Evolutionary conservation across 2,888 invertebrate genomes (phyloP).

Genomic region (Oeneis ivallda): DNA sequence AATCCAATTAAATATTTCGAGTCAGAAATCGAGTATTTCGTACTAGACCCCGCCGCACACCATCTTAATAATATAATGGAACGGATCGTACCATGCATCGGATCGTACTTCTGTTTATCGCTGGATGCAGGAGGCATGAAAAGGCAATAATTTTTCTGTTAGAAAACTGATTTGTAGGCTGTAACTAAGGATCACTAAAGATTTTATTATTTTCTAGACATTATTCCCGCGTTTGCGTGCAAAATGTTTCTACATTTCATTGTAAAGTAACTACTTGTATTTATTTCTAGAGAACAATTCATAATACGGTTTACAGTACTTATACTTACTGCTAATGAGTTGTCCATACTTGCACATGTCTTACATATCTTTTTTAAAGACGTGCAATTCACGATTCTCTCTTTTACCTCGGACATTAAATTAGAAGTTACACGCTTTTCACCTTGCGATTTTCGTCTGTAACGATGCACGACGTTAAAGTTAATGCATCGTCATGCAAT

Average conservation of each 20-base stretch:
- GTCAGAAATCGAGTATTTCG: too few species aligned
- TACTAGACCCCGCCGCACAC: too few species aligned
- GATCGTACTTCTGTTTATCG: too few species aligned
- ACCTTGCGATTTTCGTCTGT: background rate
- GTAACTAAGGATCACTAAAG: too few species aligned
- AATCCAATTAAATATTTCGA: too few species aligned
- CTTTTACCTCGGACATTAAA: constrained; percentile 2
- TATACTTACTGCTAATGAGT: constrained; percentile 7
- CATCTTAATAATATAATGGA: too few species aligned
- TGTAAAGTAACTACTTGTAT: background rate
- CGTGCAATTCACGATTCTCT: constrained; percentile 4
- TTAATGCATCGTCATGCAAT: background rate
- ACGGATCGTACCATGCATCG: too few species aligned
- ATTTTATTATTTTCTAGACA: background rate
- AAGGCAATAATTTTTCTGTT: too few species aligned
- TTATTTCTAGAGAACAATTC: constrained; percentile 11
- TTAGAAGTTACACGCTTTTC: constrained; percentile 5
- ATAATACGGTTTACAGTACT: background rate
- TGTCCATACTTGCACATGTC: background rate
- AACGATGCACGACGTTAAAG: background rate
- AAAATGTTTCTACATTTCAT: background rate
- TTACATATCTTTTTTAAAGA: constrained; percentile 1
- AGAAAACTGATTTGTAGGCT: too few species aligned
- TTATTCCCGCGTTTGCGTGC: too few species aligned
- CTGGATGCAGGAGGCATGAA: too few species aligned